Conservation (phyloP, 2,113 vertebrate genomes). For the Scomber colias region DNA sequence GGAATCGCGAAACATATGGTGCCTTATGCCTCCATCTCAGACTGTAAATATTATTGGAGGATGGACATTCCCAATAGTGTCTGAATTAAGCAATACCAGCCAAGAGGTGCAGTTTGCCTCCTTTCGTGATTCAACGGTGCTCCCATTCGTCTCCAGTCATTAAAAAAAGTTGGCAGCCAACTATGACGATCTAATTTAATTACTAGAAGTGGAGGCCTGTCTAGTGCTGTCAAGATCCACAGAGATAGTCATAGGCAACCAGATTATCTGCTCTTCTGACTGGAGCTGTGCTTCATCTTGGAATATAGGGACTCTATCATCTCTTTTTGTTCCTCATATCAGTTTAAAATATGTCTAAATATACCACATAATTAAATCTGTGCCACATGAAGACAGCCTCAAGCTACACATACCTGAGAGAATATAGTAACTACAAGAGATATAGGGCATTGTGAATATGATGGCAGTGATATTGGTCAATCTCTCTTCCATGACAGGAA, state of each 20-base stretch:
- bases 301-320: conserved; percentile 60
- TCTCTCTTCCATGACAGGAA: background rate
- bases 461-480: conserved; percentile 53
- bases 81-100: conserved; percentile 86
- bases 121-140: conserved; percentile 85
- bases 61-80: conserved; percentile 89
- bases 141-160: conserved; percentile 64
- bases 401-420: conserved; percentile 69
- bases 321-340: conserved; percentile 68
- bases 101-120: conserved; percentile 89
- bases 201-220: conserved; percentile 82
- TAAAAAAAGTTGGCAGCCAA: conserved; percentile 84
- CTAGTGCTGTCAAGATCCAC: conserved; percentile 62
- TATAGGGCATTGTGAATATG: conserved; percentile 65
- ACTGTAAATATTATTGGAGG: conserved; percentile 90
- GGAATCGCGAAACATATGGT: conserved; percentile 92
- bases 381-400: conserved; percentile 67
- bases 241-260: conserved; percentile 48
- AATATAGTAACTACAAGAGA: conserved; percentile 63
- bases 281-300: conserved; percentile 52
- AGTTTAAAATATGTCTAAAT: conserved; percentile 77
- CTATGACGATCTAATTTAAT: conserved; percentile 91
- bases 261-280: conserved; percentile 64
- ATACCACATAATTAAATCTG: conserved; percentile 79
- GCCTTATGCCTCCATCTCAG: conserved; percentile 88